A percentile compares a stretch with the other conserved stretches of the same genome.
Evolutionary conservation across 1,140 invertebrate genomes (phyloP).

Genomic region (Acromyrmex charruanus): DNA sequence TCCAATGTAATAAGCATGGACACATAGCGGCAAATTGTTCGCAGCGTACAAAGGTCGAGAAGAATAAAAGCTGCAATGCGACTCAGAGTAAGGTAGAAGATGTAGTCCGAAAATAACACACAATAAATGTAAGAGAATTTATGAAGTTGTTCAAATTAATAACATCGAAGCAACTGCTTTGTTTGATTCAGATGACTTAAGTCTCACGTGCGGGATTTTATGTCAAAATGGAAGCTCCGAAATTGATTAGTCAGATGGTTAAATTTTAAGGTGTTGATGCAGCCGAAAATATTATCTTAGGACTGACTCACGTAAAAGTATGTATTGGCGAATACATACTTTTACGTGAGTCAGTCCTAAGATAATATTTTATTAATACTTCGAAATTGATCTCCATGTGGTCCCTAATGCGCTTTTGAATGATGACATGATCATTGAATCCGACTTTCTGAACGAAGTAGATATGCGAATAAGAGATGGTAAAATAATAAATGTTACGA

Average conservation of each 20-base stretch:
- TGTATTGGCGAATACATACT: not conserved
- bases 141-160: not conserved
- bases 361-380: not conserved
- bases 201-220: not conserved
- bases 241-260: not conserved
- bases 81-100: not conserved
- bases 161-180: not conserved
- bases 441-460: not conserved
- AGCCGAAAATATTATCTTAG: not conserved
- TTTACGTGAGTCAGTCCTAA: too few species aligned
- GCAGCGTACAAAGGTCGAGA: not conserved
- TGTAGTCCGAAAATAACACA: not conserved
- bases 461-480: not conserved
- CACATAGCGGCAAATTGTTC: not conserved
- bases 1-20: not conserved
- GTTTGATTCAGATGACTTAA: not conserved
- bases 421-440: not conserved
- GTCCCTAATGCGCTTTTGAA: not conserved
- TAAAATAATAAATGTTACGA: not conserved
- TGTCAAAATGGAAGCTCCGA: not conserved
- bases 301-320: not conserved
- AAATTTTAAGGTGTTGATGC: not conserved
- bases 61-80: not conserved
- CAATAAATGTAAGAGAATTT: not conserved
- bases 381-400: slow-evolving; percentile 2